These are phyloP conservation scores for Auanema freiburgensis DNA, from an alignment of 2,888 invertebrate genomes.

Conservation along the genomic window DNA sequence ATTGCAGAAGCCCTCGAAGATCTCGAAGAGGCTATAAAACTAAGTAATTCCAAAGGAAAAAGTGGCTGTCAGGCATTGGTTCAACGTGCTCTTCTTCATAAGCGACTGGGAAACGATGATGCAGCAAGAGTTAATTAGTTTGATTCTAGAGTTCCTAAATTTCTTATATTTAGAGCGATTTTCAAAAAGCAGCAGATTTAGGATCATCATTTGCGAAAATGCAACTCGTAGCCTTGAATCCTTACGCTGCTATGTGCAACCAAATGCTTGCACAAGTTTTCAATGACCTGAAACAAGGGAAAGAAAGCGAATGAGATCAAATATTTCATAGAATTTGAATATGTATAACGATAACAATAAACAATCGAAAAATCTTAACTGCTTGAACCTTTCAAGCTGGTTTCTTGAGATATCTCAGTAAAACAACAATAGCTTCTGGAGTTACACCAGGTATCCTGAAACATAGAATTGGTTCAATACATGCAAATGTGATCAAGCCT, in stretches of 20 bases:
- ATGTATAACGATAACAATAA: neutral
- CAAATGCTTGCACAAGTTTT: constrained; percentile 72
- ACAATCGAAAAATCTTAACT: neutral
- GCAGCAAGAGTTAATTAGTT: constrained; percentile 69
- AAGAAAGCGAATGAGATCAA: neutral
- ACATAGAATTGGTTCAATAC: neutral
- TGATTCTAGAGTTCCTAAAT: too few relatives aligned
- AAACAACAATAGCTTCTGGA: constrained; percentile 48
- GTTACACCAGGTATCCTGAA: constrained; percentile 52
- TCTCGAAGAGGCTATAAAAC: constrained; percentile 75
- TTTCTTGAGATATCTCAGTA: constrained; percentile 41
- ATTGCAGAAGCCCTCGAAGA: constrained; percentile 71
- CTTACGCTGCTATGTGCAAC: constrained; percentile 92
- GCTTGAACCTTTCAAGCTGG: neutral
- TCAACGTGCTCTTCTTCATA: constrained; percentile 80
- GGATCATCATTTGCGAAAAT: constrained; percentile 86
- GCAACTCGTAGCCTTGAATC: constrained; percentile 82
- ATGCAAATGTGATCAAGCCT: too few relatives aligned
- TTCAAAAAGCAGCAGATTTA: constrained; percentile 77
- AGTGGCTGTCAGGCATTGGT: constrained; percentile 75
- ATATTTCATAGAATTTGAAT: too few relatives aligned
- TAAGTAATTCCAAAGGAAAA: constrained; percentile 72
- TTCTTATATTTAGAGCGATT: constrained; percentile 71
- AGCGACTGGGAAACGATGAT: constrained; percentile 74
- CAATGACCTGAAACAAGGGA: constrained; percentile 47